Evolutionary conservation across 1,140 invertebrate species (phyloP), one percentile per base, ranked within the genome.

Genomic region (Drosophila fuyamai): DNA sequence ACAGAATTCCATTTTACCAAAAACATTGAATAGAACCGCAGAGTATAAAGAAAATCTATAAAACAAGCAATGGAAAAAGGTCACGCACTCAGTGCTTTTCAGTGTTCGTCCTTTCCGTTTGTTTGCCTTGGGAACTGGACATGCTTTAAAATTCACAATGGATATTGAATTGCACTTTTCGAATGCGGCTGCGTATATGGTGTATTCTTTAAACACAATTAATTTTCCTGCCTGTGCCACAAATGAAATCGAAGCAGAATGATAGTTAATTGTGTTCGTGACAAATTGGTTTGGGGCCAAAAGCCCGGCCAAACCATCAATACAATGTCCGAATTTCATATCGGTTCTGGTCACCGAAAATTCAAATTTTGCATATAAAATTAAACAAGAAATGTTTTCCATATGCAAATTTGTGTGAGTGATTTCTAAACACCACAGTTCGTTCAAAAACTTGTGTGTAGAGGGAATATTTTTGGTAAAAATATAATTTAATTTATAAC

Each of bases 191-290:
- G 48, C 14, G 1, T 18, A 27, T 36, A 54, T 38, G 38, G 36
- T 6, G n/a, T n/a, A 32, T 9, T 13, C n/a, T 4, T 4, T n/a
- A 7, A 12, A 38, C 16, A 32, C 35, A 29, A 65, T 50, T 50
- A 32, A 66, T 41, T 66, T 50, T 35, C 14, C 32, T 9, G 43
- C 38, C 29, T 38, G 27, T 18, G 63, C 44, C 44, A 40, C 59
- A 65, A 65, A 41, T 23, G 60, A 66, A 67, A 67, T 66, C 47
- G 46, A 66, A 67, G 40, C 13, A 29, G 38, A 61, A 68, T 60
- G 44, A 43, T 27, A 76, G 61, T 75, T 77, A 77, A 76, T 77
- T 62, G 65, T 27, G 35, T 71, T 57, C 41, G 56, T 61, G 74
- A 53, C 47, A 53, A 68, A 66, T 47, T 54, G 40, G 41, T 35